Percentiles rank a stretch among this genome's conserved stretches.
Evolutionary conservation across 2,888 invertebrate genomes (phyloP).

Genomic region (Julus scandinavius): DNA sequence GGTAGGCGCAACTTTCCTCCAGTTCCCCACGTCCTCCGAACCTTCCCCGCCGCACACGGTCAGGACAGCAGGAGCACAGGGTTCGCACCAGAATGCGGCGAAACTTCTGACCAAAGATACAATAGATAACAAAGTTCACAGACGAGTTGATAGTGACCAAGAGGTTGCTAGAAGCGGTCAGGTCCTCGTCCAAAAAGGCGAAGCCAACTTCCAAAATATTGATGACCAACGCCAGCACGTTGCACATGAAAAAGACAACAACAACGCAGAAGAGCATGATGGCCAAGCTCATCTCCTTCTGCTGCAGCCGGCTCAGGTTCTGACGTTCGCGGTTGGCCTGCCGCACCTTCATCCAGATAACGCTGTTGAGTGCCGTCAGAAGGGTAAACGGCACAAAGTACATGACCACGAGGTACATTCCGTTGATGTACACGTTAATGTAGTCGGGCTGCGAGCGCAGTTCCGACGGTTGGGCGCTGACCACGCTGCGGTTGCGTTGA

Average conservation of each 20-base stretch:
- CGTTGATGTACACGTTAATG: slow-evolving; percentile 86
- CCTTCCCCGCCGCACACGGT: not conserved
- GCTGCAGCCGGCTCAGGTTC: slow-evolving; percentile 86
- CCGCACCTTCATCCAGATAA: slow-evolving; percentile 90
- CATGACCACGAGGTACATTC: slow-evolving; percentile 94
- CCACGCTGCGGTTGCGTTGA: slow-evolving; percentile 56
- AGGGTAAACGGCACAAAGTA: slow-evolving; percentile 91
- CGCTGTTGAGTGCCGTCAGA: slow-evolving; percentile 87
- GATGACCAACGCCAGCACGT: slow-evolving; percentile 84
- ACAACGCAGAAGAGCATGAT: slow-evolving; percentile 96
- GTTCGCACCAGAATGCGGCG: slow-evolving; percentile 81
- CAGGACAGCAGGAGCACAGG: slow-evolving; percentile 52
- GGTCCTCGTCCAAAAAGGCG: slow-evolving; percentile 71
- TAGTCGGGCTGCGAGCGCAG: slow-evolving; percentile 79
- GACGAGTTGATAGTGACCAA: slow-evolving; percentile 97
- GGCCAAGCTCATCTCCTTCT: slow-evolving; percentile 91
- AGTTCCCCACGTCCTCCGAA: slow-evolving; percentile 21
- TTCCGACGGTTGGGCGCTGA: slow-evolving; percentile 70
- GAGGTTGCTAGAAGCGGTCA: slow-evolving; percentile 78
- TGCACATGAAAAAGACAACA: slow-evolving; percentile 92
- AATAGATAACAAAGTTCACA: slow-evolving; percentile 97
- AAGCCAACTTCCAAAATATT: slow-evolving; percentile 87
- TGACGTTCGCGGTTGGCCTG: slow-evolving; percentile 90
- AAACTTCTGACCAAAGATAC: slow-evolving; percentile 97
- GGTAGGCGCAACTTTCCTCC: slow-evolving; percentile 51